Evolutionary conservation across 2,888 invertebrate genomes (phyloP), one percentile per base, ranked within the genome.

Genomic region (Aporophyla lueneburgensis): DNA sequence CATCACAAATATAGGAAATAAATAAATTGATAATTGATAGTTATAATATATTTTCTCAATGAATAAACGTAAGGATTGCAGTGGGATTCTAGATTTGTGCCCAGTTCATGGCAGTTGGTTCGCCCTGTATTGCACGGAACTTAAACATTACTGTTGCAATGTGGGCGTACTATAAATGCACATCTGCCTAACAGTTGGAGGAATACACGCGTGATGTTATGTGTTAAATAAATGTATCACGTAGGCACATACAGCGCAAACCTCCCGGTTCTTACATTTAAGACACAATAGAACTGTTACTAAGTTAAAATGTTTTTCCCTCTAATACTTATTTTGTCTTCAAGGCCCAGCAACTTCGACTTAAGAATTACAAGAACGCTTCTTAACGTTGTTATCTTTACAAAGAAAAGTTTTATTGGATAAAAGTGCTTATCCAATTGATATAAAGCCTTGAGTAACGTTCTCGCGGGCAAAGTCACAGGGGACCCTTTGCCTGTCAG

Each of bases 351-450:
- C 51, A 79, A 79, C 56, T 71, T 66, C 21, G 51, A 56, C 54
- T 71, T 66, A 79, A 80, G 80, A 80, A 84, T 79, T 83, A 79
- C 61, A 77, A 83, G 68, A 79, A 79, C 58, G 59, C 51, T 79
- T 77, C 69, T 51, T 79, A 83, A 71, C 61, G 14, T 62, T 61
- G 80, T 80, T 66, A 80, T 79, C 61, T 84, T 62, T 53, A 74
- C 69, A 74, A 66, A 85, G 81, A 82, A 82, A 85, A 82, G 69
- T 82, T 82, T 71, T 71, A 66, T 77, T 77, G 61, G 78, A 85
- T 82, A 83, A 85, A 77, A 77, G 66, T 43, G 71, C 85, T 82
- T 85, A 77, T 85, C 86, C 86, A 72, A 85, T 82, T 76, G 82
- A 81, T 85, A 71, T 75, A 81, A 81, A 58, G 33, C 76, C 62